Percentiles rank a stretch among this genome's conserved stretches.
Evolutionary conservation across 2,797 vertebrate species (phyloP).

Genomic region (Oophaga sylvatica): DNA sequence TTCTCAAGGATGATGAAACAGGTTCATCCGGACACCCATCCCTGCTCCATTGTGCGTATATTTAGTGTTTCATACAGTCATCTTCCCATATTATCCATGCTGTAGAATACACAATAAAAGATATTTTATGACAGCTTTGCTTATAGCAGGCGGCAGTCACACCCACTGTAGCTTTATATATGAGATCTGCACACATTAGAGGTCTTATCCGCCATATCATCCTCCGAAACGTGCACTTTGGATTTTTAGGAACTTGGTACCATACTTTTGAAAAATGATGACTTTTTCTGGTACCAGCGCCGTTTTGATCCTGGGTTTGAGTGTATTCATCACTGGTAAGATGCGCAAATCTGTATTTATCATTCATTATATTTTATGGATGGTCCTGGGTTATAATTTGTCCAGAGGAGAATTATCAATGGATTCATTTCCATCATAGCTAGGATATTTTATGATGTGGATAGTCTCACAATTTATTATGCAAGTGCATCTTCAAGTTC

Average conservation of each 20-base stretch:
- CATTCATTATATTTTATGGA: neutral
- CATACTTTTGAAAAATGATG: neutral
- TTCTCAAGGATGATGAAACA: constrained; percentile 19
- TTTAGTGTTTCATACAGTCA: constrained; percentile 23
- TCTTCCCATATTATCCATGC: constrained; percentile 25
- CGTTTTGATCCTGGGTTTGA: constrained; percentile 4
- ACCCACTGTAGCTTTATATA: constrained; percentile 26
- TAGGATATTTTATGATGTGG: neutral
- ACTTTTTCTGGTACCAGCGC: neutral
- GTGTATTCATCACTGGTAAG: constrained; percentile 26
- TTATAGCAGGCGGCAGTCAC: neutral
- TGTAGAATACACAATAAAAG: neutral
- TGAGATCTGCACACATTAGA: neutral
- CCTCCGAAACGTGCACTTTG: neutral
- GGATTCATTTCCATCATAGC: too few relatives aligned
- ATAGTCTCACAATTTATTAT: neutral
- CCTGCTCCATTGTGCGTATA: constrained; percentile 22
- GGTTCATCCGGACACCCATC: constrained; percentile 28
- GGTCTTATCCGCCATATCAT: neutral
- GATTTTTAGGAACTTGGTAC: neutral
- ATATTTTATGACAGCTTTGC: neutral
- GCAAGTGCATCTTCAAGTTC: neutral
- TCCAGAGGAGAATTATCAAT: neutral
- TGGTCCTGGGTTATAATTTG: neutral
- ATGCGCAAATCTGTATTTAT: neutral